Conservation (phyloP, 2,888 invertebrate species). For the Diaphora mendica region DNA sequence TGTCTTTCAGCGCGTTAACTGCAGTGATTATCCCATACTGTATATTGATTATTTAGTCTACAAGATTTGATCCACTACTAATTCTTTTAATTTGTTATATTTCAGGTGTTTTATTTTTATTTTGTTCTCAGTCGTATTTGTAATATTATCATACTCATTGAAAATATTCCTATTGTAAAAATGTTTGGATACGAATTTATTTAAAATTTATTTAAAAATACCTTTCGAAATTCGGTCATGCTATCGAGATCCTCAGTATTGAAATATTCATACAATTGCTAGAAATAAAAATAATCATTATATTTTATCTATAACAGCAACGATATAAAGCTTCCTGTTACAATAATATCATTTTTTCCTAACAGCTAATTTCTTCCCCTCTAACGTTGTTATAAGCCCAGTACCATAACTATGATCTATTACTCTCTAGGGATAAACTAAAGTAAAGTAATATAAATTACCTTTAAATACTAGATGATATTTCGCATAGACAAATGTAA, state of each 20-base stretch:
- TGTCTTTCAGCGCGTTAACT: background rate
- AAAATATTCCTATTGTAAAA: too few species aligned
- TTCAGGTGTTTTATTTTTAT: too few species aligned
- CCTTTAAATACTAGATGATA: slow-evolving; percentile 49
- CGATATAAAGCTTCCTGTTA: background rate
- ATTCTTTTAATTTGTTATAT: too few species aligned
- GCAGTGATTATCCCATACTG: background rate
- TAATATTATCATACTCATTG: too few species aligned
- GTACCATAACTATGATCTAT: slow-evolving; percentile 49
- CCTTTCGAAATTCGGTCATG: too few species aligned
- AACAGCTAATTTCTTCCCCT: slow-evolving; percentile 40
- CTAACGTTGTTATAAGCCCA: slow-evolving; percentile 44
- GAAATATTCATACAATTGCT: too few species aligned
- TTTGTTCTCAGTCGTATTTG: too few species aligned
- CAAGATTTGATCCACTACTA: background rate
- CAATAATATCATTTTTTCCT: slow-evolving; percentile 18
- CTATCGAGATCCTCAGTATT: too few species aligned
- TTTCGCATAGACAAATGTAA: slow-evolving; percentile 41
- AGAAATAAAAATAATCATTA: background rate
- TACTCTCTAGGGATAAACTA: slow-evolving; percentile 44
- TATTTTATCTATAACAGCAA: background rate
- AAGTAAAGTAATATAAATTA: slow-evolving; percentile 52
- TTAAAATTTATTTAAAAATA: too few species aligned
- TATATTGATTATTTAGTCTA: background rate
- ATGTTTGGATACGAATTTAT: too few species aligned